A percentile compares a stretch with the other conserved stretches of the same genome.
phyloP scores from a whole-genome alignment of 2,113 vertebrate genomes.

The Mirza zaza region DNA sequence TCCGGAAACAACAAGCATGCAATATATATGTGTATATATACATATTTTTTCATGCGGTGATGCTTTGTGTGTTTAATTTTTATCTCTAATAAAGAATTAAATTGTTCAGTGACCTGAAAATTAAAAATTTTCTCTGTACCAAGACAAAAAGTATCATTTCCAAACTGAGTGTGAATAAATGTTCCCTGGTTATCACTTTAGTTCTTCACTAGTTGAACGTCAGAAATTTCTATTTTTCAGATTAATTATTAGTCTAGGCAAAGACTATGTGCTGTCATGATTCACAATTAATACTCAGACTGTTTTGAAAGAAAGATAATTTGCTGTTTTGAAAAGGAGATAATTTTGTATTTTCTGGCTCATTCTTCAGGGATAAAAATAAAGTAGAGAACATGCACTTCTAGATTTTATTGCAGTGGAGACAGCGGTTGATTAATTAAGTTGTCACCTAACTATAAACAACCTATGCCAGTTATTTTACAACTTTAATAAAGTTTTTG shows the following conservation, averaged over 20 bases:
- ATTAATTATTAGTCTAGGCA: slow-evolving; percentile 83
- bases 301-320: slow-evolving; percentile 83
- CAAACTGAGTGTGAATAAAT: slow-evolving; percentile 68
- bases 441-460: slow-evolving; percentile 80
- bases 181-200: slow-evolving; percentile 73
- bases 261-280: slow-evolving; percentile 79
- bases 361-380: slow-evolving; percentile 84
- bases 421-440: slow-evolving; percentile 82
- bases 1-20: neutral
- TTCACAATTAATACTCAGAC: slow-evolving; percentile 86
- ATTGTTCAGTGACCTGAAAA: slow-evolving; percentile 71
- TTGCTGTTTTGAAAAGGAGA: slow-evolving; percentile 83
- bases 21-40: neutral
- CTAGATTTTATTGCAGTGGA: slow-evolving; percentile 71
- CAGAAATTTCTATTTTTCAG: slow-evolving; percentile 77
- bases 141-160: slow-evolving; percentile 70
- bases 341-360: slow-evolving; percentile 84
- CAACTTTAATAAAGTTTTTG: slow-evolving; percentile 86
- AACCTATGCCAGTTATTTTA: slow-evolving; percentile 82
- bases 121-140: slow-evolving; percentile 70
- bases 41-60: neutral
- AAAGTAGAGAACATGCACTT: slow-evolving; percentile 71
- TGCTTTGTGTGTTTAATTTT: slow-evolving; percentile 66
- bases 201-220: slow-evolving; percentile 69
- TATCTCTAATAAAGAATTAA: slow-evolving; percentile 65